A percentile compares a stretch with the other conserved stretches of the same genome.
These are phyloP conservation scores for Daphoenositta chrysoptera DNA, from an alignment of 2,113 vertebrate species.

Conservation along the genomic window DNA sequence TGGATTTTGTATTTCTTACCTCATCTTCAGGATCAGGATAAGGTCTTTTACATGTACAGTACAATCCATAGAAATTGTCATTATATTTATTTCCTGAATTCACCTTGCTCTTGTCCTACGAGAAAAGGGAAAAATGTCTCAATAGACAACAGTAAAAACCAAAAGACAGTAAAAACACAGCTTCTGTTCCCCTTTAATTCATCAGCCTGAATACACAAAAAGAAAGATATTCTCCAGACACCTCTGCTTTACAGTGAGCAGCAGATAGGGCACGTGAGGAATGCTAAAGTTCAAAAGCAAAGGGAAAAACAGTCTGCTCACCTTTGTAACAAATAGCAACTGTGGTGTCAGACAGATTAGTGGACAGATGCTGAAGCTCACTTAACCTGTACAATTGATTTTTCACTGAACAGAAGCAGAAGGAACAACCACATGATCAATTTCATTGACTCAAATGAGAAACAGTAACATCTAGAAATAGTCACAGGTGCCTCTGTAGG, in stretches of 20 bases:
- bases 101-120: conserved; percentile 81
- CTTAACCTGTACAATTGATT: background rate
- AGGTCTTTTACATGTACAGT: conserved; percentile 91
- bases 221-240: background rate
- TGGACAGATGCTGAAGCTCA: background rate
- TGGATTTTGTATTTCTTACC: conserved; percentile 65
- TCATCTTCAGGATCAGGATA: conserved; percentile 91
- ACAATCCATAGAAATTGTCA: conserved; percentile 90
- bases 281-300: background rate
- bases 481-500: background rate
- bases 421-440: background rate
- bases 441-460: background rate
- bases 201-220: background rate
- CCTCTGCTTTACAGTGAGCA: background rate
- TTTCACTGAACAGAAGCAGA: background rate
- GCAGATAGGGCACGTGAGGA: accelerated
- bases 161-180: background rate
- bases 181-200: background rate
- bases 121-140: background rate
- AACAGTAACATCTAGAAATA: background rate
- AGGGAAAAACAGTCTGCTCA: background rate
- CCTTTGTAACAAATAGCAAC: background rate
- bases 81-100: conserved; percentile 89
- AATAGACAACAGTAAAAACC: background rate
- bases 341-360: background rate